Percentiles rank a stretch among this genome's conserved stretches.
phyloP scores from a whole-genome alignment of 1,140 invertebrate species.

The Gerris buenoi region DNA sequence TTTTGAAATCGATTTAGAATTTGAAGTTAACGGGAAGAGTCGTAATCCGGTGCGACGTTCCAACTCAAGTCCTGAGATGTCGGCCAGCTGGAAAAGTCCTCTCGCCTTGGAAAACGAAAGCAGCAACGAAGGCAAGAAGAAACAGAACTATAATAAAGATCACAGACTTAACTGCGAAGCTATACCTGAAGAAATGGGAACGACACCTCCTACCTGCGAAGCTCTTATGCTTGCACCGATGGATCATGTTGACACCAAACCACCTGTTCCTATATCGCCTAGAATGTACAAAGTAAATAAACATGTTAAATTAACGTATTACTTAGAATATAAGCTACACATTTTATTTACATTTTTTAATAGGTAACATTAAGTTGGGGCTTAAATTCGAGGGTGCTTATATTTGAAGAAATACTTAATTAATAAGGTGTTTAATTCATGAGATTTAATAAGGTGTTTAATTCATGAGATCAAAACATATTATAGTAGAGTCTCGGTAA shows the following conservation, averaged over 20 bases:
- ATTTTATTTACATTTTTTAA: too few relatives aligned
- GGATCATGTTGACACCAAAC: slow-evolving; percentile 2
- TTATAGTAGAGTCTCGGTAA: too few relatives aligned
- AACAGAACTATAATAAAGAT: neutral
- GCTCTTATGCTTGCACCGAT: slow-evolving; percentile 7
- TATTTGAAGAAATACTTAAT: too few relatives aligned
- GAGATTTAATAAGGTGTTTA: too few relatives aligned
- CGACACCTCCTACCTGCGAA: slow-evolving; percentile 36
- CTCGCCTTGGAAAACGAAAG: slow-evolving; percentile 37
- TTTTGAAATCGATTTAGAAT: slow-evolving; percentile 16
- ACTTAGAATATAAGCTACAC: too few relatives aligned
- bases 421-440: too few relatives aligned
- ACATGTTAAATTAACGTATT: too few relatives aligned
- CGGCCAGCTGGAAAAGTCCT: slow-evolving; percentile 63
- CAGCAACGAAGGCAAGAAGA: slow-evolving; percentile 42
- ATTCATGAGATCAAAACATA: too few relatives aligned
- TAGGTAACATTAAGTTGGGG: too few relatives aligned
- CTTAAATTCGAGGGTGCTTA: too few relatives aligned
- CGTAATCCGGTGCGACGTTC: slow-evolving; percentile 67
- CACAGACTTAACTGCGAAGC: slow-evolving; percentile 65
- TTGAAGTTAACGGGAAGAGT: slow-evolving; percentile 30
- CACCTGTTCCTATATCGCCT: neutral
- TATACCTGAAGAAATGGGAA: slow-evolving; percentile 65
- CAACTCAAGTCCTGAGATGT: slow-evolving; percentile 83
- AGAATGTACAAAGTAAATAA: neutral